Conservation (phyloP, 1,140 invertebrate species). For the Sweltsa coloradensis region DNA sequence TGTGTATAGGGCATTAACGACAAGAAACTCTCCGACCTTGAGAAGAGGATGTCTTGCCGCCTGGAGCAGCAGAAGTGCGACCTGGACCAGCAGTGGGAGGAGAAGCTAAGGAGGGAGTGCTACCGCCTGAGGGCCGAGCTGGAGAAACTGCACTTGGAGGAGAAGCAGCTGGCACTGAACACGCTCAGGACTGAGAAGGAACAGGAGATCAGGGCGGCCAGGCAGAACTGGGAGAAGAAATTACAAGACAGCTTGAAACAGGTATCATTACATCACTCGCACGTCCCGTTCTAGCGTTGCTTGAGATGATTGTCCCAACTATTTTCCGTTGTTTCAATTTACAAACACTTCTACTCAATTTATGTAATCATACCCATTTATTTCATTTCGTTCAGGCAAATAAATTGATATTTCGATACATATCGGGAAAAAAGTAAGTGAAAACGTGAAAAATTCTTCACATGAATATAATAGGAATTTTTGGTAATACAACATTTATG, state of each 20-base stretch:
- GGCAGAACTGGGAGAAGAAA: constrained; percentile 38
- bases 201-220: constrained; percentile 28
- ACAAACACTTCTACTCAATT: too few species aligned
- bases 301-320: too few species aligned
- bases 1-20: constrained; percentile 19
- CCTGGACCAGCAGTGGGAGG: constrained; percentile 35
- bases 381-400: too few species aligned
- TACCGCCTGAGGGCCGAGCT: constrained; percentile 42
- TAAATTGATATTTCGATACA: too few species aligned
- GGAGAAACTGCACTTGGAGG: constrained; percentile 42
- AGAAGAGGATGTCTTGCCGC: constrained; percentile 34
- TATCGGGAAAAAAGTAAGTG: too few species aligned
- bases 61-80: constrained; percentile 41
- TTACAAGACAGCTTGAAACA: constrained; percentile 38
- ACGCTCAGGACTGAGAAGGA: constrained; percentile 25
- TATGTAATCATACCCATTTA: too few species aligned
- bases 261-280: constrained; percentile 25
- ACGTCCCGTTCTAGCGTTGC: too few species aligned
- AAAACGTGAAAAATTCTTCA: too few species aligned
- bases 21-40: constrained; percentile 37
- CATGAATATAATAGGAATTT: too few species aligned
- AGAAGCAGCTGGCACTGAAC: constrained; percentile 40
- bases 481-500: too few species aligned
- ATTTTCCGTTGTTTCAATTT: too few species aligned
- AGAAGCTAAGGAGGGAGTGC: constrained; percentile 31